Evolutionary conservation across 2,888 invertebrate genomes (phyloP), one percentile per base, ranked within the genome.

Genomic region (Hypsopygia costalis): DNA sequence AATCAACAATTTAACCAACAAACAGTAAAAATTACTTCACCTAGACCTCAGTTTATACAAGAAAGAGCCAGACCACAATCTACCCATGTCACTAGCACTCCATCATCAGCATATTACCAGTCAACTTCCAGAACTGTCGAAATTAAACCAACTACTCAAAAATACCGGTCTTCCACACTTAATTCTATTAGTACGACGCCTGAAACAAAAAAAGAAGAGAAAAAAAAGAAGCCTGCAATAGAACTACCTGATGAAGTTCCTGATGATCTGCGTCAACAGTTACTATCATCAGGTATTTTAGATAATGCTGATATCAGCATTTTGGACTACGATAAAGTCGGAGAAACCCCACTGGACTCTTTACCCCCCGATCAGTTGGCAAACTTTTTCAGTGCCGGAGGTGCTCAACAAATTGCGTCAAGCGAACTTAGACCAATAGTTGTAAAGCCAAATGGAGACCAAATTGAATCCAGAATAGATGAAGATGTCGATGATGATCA

Each of bases 261-360:
- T 3, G 96, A 95, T 51, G 96, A 97, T 58, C 89, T 97, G 33
- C 90, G 96, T 29, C 92, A 95, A 66, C 96, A 97, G 61, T 81
- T 97, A 3, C 78, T 96, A 33, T 93, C 94, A 35, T 96, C 96
- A 0, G 97, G 97, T 28, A 96, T 97, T 56, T 82, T 97, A 40
- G 94, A 94, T 54, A 95, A 96, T 63, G 96, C 96, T 32, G 95
- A 96, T 58, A 96, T 97, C 44, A 96, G 96, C 52, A 91, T 97
- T 34, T 80, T 96, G 43, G 96, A 96, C 78, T 96, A 96, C 59
- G 96, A 96, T 62, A 96, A 96, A 87, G 93, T 95, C 29, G 96
- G 96, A 21, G 96, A 95, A 48, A 95, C 95, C 40, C 93, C 95
- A 3, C 83, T 96, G 36, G 95, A 95, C 48, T 94, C 94, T 47